These are phyloP conservation scores for Chiloscyllium plagiosum DNA, from an alignment of 2,113 vertebrate species.

Conservation along the genomic window DNA sequence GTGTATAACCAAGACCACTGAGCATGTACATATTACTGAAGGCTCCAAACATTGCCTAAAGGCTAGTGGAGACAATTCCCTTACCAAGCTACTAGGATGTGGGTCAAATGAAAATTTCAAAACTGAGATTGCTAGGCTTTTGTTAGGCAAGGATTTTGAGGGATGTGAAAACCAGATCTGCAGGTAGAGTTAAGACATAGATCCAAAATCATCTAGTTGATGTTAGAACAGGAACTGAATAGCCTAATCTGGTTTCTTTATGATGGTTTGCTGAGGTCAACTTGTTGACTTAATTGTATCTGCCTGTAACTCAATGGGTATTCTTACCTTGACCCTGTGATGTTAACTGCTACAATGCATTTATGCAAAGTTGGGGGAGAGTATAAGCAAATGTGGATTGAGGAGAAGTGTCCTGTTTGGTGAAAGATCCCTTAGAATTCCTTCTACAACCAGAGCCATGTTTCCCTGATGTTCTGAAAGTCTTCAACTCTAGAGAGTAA, in stretches of 20 bases:
- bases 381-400: background rate
- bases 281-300: background rate
- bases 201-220: background rate
- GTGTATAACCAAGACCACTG: background rate
- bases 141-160: background rate
- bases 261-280: background rate
- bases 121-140: background rate
- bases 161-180: background rate
- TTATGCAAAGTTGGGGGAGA: too few relatives aligned
- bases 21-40: background rate
- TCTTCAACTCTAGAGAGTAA: too few relatives aligned
- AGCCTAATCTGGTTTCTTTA: background rate
- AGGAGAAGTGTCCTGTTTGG: background rate
- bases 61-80: background rate
- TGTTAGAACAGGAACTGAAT: background rate
- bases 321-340: background rate
- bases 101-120: background rate
- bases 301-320: background rate
- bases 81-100: background rate
- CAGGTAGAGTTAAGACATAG: too few relatives aligned
- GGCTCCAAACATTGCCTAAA: background rate
- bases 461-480: too few relatives aligned
- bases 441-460: too few relatives aligned
- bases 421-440: background rate
- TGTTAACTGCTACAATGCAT: background rate